These are phyloP conservation scores for Scortum barcoo DNA, from an alignment of 2,113 vertebrate genomes.

Conservation along the genomic window DNA sequence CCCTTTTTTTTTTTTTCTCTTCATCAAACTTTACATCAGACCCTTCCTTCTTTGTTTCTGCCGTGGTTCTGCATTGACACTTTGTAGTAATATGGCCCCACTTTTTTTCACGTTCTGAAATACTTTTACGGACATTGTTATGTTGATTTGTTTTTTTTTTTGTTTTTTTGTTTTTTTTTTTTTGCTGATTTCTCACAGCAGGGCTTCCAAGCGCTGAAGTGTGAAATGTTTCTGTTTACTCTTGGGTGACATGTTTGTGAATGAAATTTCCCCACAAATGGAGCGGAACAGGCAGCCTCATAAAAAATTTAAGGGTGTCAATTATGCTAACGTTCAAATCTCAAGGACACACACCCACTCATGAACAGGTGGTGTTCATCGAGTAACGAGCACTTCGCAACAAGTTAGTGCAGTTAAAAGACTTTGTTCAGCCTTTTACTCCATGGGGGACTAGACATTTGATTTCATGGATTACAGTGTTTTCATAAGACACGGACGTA, in stretches of 20 bases:
- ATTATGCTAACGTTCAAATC: not conserved
- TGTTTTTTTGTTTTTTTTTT: not conserved
- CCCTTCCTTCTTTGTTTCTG: not conserved
- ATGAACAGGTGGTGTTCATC: conserved; percentile 4
- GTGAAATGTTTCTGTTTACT: not conserved
- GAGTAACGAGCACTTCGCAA: not conserved
- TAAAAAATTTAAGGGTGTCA: not conserved
- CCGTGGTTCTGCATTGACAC: too few relatives aligned
- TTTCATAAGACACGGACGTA: not conserved
- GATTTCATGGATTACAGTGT: conserved; percentile 11
- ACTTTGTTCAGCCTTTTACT: conserved; percentile 7
- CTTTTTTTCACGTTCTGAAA: not conserved
- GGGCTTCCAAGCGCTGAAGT: not conserved
- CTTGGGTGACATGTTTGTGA: not conserved
- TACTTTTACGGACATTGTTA: not conserved
- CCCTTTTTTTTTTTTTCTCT: not conserved
- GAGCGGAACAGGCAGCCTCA: not conserved
- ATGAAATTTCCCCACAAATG: not conserved
- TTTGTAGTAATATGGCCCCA: too few relatives aligned
- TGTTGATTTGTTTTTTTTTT: not conserved
- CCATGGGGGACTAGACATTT: conserved; percentile 3
- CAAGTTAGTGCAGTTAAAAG: conserved; percentile 7
- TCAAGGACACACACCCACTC: not conserved
- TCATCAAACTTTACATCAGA: not conserved
- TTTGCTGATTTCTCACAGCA: not conserved